Evolutionary conservation across 2,888 invertebrate species (phyloP).

Genomic region (Drosophila stalkeri): DNA sequence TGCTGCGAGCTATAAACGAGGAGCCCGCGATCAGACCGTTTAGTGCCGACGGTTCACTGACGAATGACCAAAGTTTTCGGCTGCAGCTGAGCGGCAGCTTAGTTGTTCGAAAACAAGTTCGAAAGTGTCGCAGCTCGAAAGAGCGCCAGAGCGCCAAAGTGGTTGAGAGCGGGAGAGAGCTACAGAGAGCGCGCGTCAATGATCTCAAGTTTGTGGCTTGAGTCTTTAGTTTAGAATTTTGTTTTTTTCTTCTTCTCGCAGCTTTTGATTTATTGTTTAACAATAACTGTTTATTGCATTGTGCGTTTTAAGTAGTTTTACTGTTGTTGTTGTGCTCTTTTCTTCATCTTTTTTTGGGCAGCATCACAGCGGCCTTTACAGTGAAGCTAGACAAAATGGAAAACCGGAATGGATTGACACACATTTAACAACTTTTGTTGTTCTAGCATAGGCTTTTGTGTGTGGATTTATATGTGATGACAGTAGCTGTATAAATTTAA

Average conservation of each 20-base stretch:
- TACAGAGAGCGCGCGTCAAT: background rate
- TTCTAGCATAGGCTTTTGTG: conserved; percentile 11
- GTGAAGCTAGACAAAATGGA: conserved; percentile 9
- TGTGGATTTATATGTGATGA: conserved; percentile 3
- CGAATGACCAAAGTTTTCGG: conserved; percentile 70
- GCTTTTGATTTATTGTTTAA: conserved; percentile 75
- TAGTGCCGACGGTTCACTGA: conserved; percentile 72
- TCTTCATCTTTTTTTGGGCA: conserved; percentile 7
- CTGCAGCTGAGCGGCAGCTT: conserved; percentile 51
- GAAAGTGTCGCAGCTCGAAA: conserved; percentile 57
- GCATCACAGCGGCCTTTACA: conserved; percentile 19
- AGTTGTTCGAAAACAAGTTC: conserved; percentile 36
- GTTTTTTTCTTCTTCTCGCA: conserved; percentile 20
- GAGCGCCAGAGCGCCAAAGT: conserved; percentile 22
- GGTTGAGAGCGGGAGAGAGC: background rate
- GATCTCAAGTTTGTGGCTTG: conserved; percentile 59
- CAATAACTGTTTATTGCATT: conserved; percentile 75
- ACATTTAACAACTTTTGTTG: conserved; percentile 42
- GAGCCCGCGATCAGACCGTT: conserved; percentile 15
- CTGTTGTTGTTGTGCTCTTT: background rate
- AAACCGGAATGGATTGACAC: conserved; percentile 42
- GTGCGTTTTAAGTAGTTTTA: conserved; percentile 47
- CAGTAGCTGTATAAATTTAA: conserved; percentile 8
- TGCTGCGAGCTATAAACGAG: conserved; percentile 12
- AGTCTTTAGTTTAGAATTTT: conserved; percentile 71